Evolutionary conservation across 2,797 vertebrate species (phyloP).

Genomic region (Mormyrus proboscirostris): DNA sequence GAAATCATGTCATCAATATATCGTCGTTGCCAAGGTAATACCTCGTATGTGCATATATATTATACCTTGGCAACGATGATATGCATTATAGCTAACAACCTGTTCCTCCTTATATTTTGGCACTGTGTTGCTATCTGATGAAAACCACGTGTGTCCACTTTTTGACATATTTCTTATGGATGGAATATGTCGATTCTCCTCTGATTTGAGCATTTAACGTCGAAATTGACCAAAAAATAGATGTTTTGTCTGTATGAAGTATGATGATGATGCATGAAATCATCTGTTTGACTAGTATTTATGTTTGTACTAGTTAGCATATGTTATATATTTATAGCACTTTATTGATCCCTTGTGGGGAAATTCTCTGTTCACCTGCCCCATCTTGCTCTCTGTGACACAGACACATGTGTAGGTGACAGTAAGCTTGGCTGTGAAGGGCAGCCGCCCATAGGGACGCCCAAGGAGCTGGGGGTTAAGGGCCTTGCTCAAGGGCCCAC

Average conservation of each 20-base stretch:
- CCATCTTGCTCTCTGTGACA: neutral
- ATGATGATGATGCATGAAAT: neutral
- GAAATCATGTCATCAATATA: neutral
- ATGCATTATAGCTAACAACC: neutral
- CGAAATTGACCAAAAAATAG: neutral
- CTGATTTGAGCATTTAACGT: neutral
- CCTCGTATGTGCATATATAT: too few relatives aligned
- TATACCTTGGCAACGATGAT: too few relatives aligned
- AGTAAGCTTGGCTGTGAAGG: neutral
- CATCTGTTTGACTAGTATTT: neutral
- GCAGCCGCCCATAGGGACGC: neutral
- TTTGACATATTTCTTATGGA: neutral
- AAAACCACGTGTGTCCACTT: neutral
- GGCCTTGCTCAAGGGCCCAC: neutral
- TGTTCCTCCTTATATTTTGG: neutral
- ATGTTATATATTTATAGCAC: neutral
- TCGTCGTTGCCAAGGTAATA: too few relatives aligned
- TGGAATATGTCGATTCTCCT: neutral
- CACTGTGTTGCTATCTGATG: neutral
- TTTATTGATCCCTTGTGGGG: neutral
- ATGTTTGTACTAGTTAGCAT: neutral
- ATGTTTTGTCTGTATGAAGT: neutral
- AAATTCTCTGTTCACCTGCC: neutral
- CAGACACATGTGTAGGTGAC: neutral
- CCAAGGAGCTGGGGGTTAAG: neutral